Conservation (phyloP, 1,140 invertebrate species). For the Heliconius himera region DNA sequence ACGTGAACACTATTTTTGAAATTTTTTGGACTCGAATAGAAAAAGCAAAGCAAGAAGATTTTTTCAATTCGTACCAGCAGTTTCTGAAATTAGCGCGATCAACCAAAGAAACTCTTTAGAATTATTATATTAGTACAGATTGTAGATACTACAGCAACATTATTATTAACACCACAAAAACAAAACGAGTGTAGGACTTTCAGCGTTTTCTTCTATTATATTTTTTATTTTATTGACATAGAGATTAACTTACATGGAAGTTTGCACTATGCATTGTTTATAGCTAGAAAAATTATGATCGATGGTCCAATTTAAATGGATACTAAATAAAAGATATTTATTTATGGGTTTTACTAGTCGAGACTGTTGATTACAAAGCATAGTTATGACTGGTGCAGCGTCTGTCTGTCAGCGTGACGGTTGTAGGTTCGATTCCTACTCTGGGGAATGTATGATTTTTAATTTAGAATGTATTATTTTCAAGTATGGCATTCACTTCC, state of each 20-base stretch:
- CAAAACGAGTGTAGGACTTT: neutral
- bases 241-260: neutral
- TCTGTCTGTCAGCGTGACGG: too few relatives aligned
- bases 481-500: too few relatives aligned
- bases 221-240: neutral
- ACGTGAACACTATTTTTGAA: too few relatives aligned
- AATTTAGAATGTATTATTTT: too few relatives aligned
- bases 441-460: too few relatives aligned
- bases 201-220: neutral
- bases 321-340: conserved; percentile 10
- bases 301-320: conserved; percentile 8
- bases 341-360: neutral
- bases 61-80: too few relatives aligned
- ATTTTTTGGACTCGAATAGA: too few relatives aligned
- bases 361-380: neutral
- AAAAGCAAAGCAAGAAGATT: too few relatives aligned
- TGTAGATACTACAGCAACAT: neutral
- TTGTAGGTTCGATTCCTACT: too few relatives aligned
- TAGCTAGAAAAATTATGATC: conserved; percentile 13
- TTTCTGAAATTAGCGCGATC: too few relatives aligned
- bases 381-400: neutral
- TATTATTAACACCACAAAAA: neutral
- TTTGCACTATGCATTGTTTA: neutral
- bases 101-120: too few relatives aligned
- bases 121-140: too few relatives aligned